A percentile compares a stretch with the other conserved stretches of the same genome.
phyloP scores from a whole-genome alignment of 2,888 invertebrate species.

The Nomada ferruginata region DNA sequence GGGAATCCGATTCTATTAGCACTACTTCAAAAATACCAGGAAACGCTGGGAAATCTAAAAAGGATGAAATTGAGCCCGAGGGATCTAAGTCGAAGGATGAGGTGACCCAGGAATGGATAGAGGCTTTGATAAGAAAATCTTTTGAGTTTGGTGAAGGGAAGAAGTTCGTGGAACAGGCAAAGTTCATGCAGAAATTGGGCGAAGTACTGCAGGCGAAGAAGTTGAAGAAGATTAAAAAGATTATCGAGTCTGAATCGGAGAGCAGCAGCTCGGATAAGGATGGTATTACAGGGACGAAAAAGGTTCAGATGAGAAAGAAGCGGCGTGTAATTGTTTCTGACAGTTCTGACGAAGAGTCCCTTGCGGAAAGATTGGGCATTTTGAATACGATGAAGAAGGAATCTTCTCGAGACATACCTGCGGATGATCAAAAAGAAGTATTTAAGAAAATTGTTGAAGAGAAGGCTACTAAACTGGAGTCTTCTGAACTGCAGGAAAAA shows the following conservation, averaged over 20 bases:
- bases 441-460: background rate
- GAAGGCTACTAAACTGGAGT: background rate
- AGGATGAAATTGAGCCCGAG: constrained; percentile 34
- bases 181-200: constrained; percentile 85
- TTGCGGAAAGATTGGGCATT: constrained; percentile 70
- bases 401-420: background rate
- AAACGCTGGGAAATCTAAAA: constrained; percentile 28
- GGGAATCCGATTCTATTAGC: constrained; percentile 40
- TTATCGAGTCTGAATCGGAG: constrained; percentile 86
- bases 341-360: constrained; percentile 77
- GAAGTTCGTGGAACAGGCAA: constrained; percentile 83
- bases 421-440: background rate
- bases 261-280: constrained; percentile 78
- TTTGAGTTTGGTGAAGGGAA: constrained; percentile 77
- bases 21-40: constrained; percentile 1
- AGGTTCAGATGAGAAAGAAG: constrained; percentile 66
- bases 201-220: constrained; percentile 79
- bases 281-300: constrained; percentile 62
- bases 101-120: constrained; percentile 77
- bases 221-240: constrained; percentile 86
- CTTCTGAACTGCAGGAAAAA: background rate
- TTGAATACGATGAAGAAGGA: constrained; percentile 4
- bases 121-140: constrained; percentile 76
- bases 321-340: constrained; percentile 78
- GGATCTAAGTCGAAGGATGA: constrained; percentile 68